These are phyloP conservation scores for Herpailurus yagouaroundi DNA, from an alignment of 2,113 vertebrate genomes.

Conservation along the genomic window DNA sequence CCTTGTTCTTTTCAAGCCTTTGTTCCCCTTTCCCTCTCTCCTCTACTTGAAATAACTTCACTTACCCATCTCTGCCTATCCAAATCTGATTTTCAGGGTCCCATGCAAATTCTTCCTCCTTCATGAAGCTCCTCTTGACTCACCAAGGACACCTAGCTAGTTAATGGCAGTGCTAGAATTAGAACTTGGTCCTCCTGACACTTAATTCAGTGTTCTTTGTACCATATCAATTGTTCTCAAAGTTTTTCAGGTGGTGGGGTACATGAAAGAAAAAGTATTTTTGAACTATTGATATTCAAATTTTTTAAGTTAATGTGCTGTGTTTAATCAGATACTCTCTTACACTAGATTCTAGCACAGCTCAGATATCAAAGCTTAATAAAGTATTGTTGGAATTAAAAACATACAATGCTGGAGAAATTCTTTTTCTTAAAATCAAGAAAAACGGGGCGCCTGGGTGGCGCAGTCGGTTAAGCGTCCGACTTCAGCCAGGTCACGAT, in stretches of 20 bases:
- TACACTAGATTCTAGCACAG: not conserved
- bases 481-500: too few species aligned
- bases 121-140: not conserved
- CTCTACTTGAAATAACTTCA: not conserved
- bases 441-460: too few species aligned
- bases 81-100: not conserved
- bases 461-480: too few species aligned
- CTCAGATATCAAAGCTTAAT: not conserved
- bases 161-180: not conserved
- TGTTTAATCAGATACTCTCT: not conserved
- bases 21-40: not conserved
- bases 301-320: not conserved
- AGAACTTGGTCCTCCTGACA: not conserved
- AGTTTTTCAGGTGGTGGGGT: not conserved
- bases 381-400: not conserved
- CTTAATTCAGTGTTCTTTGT: not conserved
- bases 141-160: not conserved
- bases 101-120: not conserved
- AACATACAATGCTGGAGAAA: not conserved
- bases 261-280: not conserved
- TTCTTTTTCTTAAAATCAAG: constrained; percentile 5
- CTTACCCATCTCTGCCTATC: not conserved
- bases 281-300: constrained; percentile 22
- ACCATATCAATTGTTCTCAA: not conserved
- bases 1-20: not conserved